Evolutionary conservation across 2,888 invertebrate species (phyloP).

Genomic region (Cheilosia impressa): DNA sequence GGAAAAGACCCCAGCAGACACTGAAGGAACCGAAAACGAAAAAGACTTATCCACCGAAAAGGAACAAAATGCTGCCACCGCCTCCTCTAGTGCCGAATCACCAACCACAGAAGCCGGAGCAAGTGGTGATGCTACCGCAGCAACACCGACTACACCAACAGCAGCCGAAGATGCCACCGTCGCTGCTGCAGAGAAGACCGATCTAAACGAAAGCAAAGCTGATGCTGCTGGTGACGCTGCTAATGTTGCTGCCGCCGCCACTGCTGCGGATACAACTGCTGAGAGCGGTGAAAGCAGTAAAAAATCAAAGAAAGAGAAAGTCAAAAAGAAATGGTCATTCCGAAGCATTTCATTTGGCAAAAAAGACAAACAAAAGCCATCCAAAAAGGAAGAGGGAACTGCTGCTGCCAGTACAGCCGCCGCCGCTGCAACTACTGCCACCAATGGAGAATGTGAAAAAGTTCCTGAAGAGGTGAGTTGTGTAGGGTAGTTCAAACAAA

Average conservation of each 20-base stretch:
- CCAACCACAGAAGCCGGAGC: slow-evolving; percentile 73
- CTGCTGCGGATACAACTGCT: slow-evolving; percentile 84
- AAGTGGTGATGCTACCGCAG: slow-evolving; percentile 69
- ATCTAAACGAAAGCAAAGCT: slow-evolving; percentile 85
- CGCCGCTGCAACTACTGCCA: slow-evolving; percentile 76
- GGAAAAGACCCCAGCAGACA: slow-evolving; percentile 86
- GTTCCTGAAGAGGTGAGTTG: slow-evolving; percentile 88
- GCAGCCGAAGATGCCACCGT: slow-evolving; percentile 82
- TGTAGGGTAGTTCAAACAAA: slow-evolving; percentile 22
- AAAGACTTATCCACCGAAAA: slow-evolving; percentile 89
- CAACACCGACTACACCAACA: slow-evolving; percentile 79
- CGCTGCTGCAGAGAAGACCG: slow-evolving; percentile 84
- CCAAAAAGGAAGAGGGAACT: slow-evolving; percentile 86
- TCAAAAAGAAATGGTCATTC: slow-evolving; percentile 96
- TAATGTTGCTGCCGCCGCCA: slow-evolving; percentile 75
- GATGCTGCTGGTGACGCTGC: slow-evolving; percentile 79
- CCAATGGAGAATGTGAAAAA: slow-evolving; percentile 86
- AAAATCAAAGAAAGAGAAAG: slow-evolving; percentile 88
- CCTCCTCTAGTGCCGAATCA: slow-evolving; percentile 72
- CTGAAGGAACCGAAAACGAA: slow-evolving; percentile 87
- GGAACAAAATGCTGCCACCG: slow-evolving; percentile 81
- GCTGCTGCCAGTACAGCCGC: slow-evolving; percentile 76
- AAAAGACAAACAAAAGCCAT: slow-evolving; percentile 94
- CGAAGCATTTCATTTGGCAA: slow-evolving; percentile 94
- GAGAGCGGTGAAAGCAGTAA: slow-evolving; percentile 83